These are phyloP conservation scores for Platorchestia sp. DNA, from an alignment of 1,140 invertebrate genomes.

Conservation along the genomic window DNA sequence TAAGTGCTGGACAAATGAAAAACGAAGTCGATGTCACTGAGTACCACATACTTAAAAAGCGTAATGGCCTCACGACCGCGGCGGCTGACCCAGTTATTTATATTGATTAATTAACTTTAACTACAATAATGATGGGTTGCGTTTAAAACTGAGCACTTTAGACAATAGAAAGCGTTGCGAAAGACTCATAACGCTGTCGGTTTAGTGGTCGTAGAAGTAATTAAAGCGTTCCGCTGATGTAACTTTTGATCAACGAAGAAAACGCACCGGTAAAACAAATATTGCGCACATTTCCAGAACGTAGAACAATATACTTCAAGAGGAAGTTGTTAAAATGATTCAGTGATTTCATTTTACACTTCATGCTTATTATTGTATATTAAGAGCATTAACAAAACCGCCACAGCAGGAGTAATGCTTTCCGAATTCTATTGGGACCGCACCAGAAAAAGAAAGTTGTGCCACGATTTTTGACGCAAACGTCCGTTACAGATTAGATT, in stretches of 20 bases:
- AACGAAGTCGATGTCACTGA: background rate
- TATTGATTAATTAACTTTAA: slow-evolving; percentile 1
- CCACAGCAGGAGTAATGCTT: no score
- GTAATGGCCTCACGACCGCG: background rate
- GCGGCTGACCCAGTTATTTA: background rate
- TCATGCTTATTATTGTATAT: no score
- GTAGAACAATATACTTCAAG: background rate
- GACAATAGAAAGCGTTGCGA: background rate
- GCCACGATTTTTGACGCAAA: no score
- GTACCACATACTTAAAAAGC: background rate
- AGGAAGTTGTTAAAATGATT: no score
- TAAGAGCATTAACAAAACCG: no score
- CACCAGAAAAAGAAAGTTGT: no score
- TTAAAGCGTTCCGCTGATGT: background rate
- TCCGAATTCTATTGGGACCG: no score
- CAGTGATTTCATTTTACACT: no score
- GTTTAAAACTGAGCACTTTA: background rate
- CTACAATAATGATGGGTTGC: background rate
- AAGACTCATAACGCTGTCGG: background rate
- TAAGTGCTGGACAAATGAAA: background rate
- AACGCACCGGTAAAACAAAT: background rate
- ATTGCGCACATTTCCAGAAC: background rate
- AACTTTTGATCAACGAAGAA: background rate
- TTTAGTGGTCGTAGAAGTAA: background rate
- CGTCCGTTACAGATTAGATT: no score